Evolutionary conservation across 2,888 invertebrate species (phyloP).

Genomic region (Mamestra brassicae): DNA sequence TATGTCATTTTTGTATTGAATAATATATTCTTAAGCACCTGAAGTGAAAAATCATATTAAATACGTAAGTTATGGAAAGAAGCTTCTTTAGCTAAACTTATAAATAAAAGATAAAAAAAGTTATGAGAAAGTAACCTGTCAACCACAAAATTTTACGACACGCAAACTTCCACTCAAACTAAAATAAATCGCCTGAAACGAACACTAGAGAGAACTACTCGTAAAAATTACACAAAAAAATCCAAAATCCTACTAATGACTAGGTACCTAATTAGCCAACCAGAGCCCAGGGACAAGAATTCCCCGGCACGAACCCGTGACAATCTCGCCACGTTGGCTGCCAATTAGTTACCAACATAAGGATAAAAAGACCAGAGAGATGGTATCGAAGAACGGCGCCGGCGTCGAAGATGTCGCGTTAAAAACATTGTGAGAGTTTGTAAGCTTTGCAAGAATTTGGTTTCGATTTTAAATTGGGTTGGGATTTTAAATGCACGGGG

Average conservation of each 20-base stretch:
- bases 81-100: too few species aligned
- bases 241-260: conserved; percentile 59
- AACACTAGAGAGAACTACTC: too few species aligned
- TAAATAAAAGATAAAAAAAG: too few species aligned
- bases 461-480: conserved; percentile 18
- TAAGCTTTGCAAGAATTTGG: conserved; percentile 22
- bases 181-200: conserved; percentile 48
- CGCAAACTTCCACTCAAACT: background rate
- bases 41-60: too few species aligned
- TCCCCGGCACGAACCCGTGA: conserved; percentile 66
- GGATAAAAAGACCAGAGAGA: conserved; percentile 61
- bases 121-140: background rate
- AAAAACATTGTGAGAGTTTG: conserved; percentile 38
- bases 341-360: conserved; percentile 60
- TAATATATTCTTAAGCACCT: too few species aligned
- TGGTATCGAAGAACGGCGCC: conserved; percentile 62
- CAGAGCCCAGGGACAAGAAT: conserved; percentile 46
- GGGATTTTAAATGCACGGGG: conserved; percentile 1
- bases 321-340: conserved; percentile 58
- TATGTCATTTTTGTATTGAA: too few species aligned
- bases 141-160: background rate
- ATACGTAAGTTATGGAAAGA: too few species aligned
- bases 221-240: conserved; percentile 45
- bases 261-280: conserved; percentile 63
- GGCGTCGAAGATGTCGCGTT: conserved; percentile 41